Percentiles rank a stretch among this genome's conserved stretches.
Evolutionary conservation across 35 echinoderm and acorn worm species (phyloP).

Genomic region (Apostichopus parvimensis): DNA sequence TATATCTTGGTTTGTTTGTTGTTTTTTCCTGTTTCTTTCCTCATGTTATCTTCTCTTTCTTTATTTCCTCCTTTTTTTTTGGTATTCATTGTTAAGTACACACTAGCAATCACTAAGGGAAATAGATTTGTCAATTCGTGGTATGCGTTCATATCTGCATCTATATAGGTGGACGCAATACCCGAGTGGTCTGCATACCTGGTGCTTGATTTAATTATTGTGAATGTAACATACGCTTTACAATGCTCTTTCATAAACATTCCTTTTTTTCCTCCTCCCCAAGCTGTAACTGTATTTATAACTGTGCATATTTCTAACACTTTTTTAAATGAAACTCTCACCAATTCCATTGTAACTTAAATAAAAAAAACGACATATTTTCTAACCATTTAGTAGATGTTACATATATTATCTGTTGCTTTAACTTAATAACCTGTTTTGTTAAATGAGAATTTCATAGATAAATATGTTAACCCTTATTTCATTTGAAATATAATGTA

Average conservation of each 20-base stretch:
- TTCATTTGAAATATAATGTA: not conserved
- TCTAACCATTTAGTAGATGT: constrained; percentile 6
- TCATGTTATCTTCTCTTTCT: too few species aligned
- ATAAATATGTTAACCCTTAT: not conserved
- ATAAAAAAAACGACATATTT: not conserved
- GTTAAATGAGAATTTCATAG: not conserved
- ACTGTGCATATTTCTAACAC: constrained; percentile 3
- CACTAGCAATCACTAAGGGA: too few species aligned
- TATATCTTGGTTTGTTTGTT: too few species aligned
- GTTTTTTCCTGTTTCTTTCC: too few species aligned
- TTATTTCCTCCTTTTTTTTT: too few species aligned
- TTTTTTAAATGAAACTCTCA: not conserved
- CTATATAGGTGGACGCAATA: too few species aligned
- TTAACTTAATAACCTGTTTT: not conserved
- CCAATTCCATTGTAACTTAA: not conserved
- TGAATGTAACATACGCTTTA: constrained; percentile 5
- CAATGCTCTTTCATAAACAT: constrained; percentile 15
- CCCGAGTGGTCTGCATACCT: not conserved
- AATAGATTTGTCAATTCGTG: too few species aligned
- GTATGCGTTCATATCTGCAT: too few species aligned
- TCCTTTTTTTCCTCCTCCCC: not conserved
- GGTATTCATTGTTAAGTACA: too few species aligned
- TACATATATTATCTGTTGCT: not conserved
- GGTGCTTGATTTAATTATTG: not conserved
- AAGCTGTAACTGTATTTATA: constrained; percentile 4